Evolutionary conservation across 2,888 invertebrate genomes (phyloP).

Genomic region (Ferrisia virgata): DNA sequence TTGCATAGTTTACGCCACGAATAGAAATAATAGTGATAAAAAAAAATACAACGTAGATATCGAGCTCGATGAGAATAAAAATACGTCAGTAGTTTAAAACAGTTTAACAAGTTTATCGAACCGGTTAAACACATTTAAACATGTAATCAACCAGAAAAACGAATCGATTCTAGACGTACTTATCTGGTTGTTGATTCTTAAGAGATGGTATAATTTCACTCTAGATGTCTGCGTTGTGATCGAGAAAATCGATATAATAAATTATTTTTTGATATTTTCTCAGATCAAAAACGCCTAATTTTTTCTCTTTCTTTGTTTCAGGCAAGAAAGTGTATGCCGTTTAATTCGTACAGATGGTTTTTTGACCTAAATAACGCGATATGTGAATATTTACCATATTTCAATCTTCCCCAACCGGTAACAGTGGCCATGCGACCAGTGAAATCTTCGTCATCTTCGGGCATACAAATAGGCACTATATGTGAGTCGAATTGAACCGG

Average conservation of each 20-base stretch:
- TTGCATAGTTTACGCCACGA: slow-evolving; percentile 9
- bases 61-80: slow-evolving; percentile 18
- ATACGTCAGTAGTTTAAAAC: slow-evolving; percentile 30
- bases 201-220: slow-evolving; percentile 25
- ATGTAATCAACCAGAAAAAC: slow-evolving; percentile 32
- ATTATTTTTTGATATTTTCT: neutral
- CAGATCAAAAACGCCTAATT: neutral
- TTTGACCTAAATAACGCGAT: neutral
- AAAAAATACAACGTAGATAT: neutral
- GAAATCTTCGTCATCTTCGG: slow-evolving; percentile 70
- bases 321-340: neutral
- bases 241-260: neutral
- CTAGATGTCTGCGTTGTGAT: neutral
- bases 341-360: neutral
- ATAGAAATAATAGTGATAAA: neutral
- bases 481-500: slow-evolving; percentile 80
- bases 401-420: slow-evolving; percentile 88
- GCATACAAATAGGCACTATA: slow-evolving; percentile 90
- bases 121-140: slow-evolving; percentile 32
- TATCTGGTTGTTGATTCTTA: slow-evolving; percentile 22
- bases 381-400: slow-evolving; percentile 63
- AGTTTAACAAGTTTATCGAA: slow-evolving; percentile 30
- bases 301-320: neutral
- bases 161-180: slow-evolving; percentile 22
- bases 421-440: slow-evolving; percentile 84